Percentiles rank a stretch among this genome's conserved stretches.
Evolutionary conservation across 2,113 vertebrate genomes (phyloP).

Genomic region (Empidonax traillii): DNA sequence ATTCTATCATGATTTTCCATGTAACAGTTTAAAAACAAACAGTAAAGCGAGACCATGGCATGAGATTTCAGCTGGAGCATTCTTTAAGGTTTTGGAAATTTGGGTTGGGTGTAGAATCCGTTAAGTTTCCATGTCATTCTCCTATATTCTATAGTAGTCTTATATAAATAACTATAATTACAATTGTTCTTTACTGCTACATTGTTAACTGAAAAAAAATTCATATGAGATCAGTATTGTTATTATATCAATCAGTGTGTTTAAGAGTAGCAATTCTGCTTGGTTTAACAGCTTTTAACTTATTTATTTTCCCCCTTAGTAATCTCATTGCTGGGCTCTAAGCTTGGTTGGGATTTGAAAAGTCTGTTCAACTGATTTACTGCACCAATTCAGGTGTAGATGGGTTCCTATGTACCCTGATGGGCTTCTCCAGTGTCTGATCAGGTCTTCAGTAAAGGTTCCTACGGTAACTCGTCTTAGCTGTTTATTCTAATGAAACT

Average conservation of each 20-base stretch:
- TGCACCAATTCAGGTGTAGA: not conserved
- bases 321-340: not conserved
- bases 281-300: not conserved
- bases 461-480: not conserved
- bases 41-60: not conserved
- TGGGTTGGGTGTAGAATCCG: not conserved
- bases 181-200: not conserved
- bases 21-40: conserved; percentile 13
- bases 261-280: not conserved
- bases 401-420: not conserved
- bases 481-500: not conserved
- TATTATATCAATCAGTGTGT: not conserved
- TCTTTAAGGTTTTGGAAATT: not conserved
- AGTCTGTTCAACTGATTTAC: not conserved
- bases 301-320: not conserved
- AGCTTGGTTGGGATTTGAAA: not conserved
- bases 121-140: not conserved
- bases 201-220: not conserved
- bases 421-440: not conserved
- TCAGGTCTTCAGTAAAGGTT: not conserved
- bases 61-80: not conserved
- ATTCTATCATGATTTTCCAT: not conserved
- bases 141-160: not conserved
- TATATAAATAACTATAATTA: not conserved
- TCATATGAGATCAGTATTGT: not conserved